Base-by-base conservation (phyloP, 2,797 vertebrate genomes). In the Tadarida brasiliensis region DNA sequence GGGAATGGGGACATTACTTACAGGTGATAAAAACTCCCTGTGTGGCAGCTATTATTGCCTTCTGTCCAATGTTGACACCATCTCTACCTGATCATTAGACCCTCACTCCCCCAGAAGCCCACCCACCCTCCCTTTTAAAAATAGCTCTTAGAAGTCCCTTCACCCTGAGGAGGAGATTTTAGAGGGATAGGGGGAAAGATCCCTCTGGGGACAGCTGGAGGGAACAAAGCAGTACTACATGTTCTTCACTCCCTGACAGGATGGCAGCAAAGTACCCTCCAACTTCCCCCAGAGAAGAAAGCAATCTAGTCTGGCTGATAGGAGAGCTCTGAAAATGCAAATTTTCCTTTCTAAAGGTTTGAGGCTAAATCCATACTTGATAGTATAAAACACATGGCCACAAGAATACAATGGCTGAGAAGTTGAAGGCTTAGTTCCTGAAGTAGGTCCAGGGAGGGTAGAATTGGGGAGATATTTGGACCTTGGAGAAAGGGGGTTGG, bases 331-430 rank as follows among this genome's bases (percentile, higher is more conserved):
- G 6, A 49, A 59, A 90, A 82, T 71, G 71, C 56, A 33, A 17
- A 49, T 57, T 67, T 63, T 22, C 54, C 39, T 76, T 92, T 73
- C 81, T 87, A 39, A 94, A 86, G 73, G 30, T n/a, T 77, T 56
- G 57, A 56, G 47, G 14, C 17, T 81, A 83, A 67, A 63, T 44
- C 7, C 4, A 3, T 39, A 19, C 49, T 85, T 74, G 20, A 71
- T 39, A 35, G 11, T 28, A 33, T 47, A 51, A 20, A 86, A 84
- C 26, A 39, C 24, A 2, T 35, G 61, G 47, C 57, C 19, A 76
- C 17, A 47, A 51, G 15, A 77, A 88, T 70, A 76, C 49, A 47
- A 3, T 26, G 74, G n/a, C 80, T 61, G 20, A 56, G 74, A 93
- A 30, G 22, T 30, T n/a, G 7, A 61, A 86, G 68, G 20, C 47